These are phyloP conservation scores for Lytechinus variegatus DNA, from an alignment of 35 echinoderm and acorn worm genomes.

Conservation along the genomic window DNA sequence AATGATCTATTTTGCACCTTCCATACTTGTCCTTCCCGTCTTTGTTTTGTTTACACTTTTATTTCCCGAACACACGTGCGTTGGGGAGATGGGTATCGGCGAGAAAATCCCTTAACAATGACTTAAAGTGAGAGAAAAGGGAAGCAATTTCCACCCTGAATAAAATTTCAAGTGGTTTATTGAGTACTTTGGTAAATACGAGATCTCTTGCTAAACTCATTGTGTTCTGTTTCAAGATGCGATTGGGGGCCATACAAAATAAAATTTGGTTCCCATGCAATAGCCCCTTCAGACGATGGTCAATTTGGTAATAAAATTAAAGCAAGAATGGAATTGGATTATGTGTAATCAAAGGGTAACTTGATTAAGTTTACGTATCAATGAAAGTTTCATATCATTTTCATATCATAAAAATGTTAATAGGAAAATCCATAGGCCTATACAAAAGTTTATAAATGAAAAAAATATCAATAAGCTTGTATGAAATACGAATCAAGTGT, in stretches of 20 bases:
- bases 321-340: too few relatives aligned
- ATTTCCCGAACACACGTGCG: conserved; percentile 21
- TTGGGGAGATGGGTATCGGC: background rate
- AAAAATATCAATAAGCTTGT: too few relatives aligned
- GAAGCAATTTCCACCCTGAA: conserved; percentile 52
- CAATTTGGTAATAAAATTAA: too few relatives aligned
- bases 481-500: too few relatives aligned
- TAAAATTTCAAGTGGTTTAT: conserved; percentile 24
- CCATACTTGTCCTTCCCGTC: background rate
- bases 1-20: background rate
- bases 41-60: background rate
- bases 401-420: too few relatives aligned
- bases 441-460: too few relatives aligned
- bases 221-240: background rate
- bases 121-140: conserved; percentile 45
- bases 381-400: too few relatives aligned
- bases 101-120: conserved; percentile 44
- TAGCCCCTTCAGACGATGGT: too few relatives aligned
- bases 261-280: background rate
- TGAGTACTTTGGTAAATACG: conserved; percentile 46
- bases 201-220: conserved; percentile 11
- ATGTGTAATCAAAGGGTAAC: too few relatives aligned
- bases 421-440: too few relatives aligned
- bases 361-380: too few relatives aligned
- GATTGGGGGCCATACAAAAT: background rate